Conservation (phyloP, 2,797 vertebrate genomes). For the Hemitrygon akajei region DNA sequence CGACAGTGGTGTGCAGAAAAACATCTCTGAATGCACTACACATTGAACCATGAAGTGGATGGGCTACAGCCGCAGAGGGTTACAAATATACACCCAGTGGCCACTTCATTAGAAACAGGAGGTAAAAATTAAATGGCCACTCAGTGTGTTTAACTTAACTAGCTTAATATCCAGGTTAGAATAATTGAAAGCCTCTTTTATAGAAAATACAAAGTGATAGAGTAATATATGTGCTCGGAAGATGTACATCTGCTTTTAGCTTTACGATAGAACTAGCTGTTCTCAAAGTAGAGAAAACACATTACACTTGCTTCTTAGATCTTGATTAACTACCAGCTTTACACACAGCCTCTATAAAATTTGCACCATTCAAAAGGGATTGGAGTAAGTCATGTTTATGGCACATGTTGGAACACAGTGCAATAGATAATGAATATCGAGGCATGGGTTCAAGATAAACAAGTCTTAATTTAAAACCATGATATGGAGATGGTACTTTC, state of each 20-base stretch:
- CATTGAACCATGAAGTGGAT: too few species aligned
- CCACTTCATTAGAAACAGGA: too few species aligned
- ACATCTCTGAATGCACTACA: too few species aligned
- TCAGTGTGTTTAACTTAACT: neutral
- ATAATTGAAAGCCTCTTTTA: neutral
- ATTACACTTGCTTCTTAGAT: neutral
- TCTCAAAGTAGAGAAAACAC: neutral
- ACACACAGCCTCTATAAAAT: neutral
- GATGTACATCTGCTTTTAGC: neutral
- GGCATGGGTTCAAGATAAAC: too few species aligned
- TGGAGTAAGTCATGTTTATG: neutral
- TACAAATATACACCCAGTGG: too few species aligned
- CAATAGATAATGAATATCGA: neutral
- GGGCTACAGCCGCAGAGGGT: too few species aligned
- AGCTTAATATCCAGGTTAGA: neutral
- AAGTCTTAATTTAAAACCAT: too few species aligned
- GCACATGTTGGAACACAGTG: neutral
- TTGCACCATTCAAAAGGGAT: neutral
- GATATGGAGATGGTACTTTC: too few species aligned
- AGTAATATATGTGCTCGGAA: neutral
- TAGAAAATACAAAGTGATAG: neutral
- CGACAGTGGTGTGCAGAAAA: too few species aligned
- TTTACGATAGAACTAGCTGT: neutral
- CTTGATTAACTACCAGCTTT: neutral
- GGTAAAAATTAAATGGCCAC: too few species aligned